A percentile compares a stretch with the other conserved stretches of the same genome.
Conservation (phyloP, 2,113 vertebrate genomes). For the Taurulus bubalis region DNA sequence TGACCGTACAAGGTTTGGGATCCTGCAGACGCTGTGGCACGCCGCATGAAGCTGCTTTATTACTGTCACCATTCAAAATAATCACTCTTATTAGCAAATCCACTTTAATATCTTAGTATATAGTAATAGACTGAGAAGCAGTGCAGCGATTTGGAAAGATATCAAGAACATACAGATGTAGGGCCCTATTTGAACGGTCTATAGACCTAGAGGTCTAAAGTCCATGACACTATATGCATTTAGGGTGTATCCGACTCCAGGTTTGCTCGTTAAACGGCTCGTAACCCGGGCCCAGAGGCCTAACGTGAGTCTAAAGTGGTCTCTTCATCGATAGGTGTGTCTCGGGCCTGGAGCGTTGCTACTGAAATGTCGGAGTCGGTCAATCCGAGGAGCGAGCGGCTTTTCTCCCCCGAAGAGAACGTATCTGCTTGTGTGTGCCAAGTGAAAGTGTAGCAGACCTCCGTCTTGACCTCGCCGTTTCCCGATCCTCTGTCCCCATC, state of each 20-base stretch:
- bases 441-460: too few species aligned
- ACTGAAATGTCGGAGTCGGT: not conserved
- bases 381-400: not conserved
- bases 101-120: not conserved
- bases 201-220: not conserved
- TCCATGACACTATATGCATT: not conserved
- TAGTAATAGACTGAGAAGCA: constrained; percentile 12
- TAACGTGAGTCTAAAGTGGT: not conserved
- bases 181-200: not conserved
- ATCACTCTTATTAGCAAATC: constrained; percentile 33
- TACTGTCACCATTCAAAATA: constrained; percentile 23
- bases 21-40: constrained; percentile 53
- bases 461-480: too few species aligned
- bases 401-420: not conserved
- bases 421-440: not conserved
- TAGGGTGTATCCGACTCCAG: not conserved
- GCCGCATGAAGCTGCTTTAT: constrained; percentile 38
- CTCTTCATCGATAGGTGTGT: too few species aligned
- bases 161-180: not conserved
- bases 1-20: constrained; percentile 71
- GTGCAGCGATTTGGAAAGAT: not conserved
- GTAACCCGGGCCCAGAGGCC: not conserved
- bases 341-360: not conserved
- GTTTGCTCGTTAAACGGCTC: not conserved
- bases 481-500: not conserved